Evolutionary conservation across 2,888 invertebrate genomes (phyloP).

Genomic region (Nebria salina): DNA sequence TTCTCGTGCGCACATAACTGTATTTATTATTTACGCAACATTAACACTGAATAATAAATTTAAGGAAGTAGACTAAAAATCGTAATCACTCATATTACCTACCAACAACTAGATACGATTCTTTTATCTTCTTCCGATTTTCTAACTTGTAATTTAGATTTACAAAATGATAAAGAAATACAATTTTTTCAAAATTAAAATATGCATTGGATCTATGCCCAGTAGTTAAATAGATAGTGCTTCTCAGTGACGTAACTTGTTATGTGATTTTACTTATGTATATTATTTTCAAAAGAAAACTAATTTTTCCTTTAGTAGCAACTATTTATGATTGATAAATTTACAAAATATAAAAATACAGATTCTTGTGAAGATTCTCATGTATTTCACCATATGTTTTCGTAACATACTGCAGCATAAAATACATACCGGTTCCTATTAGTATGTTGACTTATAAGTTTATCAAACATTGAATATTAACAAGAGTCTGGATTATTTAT

Average conservation of each 20-base stretch:
- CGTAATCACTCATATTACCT: background rate
- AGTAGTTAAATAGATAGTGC: background rate
- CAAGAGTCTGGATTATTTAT: slow-evolving; percentile 27
- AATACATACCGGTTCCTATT: slow-evolving; percentile 6
- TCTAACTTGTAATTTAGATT: background rate
- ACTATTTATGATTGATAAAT: too few relatives aligned
- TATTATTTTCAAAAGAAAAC: too few relatives aligned
- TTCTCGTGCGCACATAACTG: background rate
- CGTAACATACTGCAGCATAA: background rate
- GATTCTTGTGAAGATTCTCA: background rate
- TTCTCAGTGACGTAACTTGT: too few relatives aligned
- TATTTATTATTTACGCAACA: slow-evolving; percentile 1
- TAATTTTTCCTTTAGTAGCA: too few relatives aligned
- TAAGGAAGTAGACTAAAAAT: background rate
- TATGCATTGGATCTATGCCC: background rate
- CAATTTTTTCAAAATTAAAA: background rate
- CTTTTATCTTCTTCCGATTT: background rate
- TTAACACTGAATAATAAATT: background rate
- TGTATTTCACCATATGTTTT: slow-evolving; percentile 9
- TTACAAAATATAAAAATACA: background rate
- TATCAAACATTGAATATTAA: slow-evolving; percentile 30
- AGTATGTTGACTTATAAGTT: slow-evolving; percentile 26
- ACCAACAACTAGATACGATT: background rate
- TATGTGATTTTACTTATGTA: too few relatives aligned
- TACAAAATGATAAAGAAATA: background rate